Conservation (phyloP, 1,140 invertebrate genomes). For the Potamilus streckersoni region DNA sequence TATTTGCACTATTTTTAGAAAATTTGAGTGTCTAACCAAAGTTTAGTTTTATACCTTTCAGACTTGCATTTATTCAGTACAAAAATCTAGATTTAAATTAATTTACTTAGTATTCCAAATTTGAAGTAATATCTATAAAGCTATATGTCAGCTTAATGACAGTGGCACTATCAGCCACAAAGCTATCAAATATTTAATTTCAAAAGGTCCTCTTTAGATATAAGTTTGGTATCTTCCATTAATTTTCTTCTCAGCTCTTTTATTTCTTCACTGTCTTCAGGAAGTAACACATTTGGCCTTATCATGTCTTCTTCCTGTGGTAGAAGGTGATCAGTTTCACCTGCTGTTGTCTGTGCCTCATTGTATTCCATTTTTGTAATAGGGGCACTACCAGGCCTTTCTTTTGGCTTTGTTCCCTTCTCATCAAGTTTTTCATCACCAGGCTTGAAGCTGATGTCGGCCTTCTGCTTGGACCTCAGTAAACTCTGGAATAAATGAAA, state of each 20-base stretch:
- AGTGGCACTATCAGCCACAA: too few relatives aligned
- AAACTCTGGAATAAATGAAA: constrained; percentile 19
- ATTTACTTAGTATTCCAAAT: too few relatives aligned
- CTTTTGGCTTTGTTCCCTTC: constrained; percentile 12
- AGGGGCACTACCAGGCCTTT: constrained; percentile 26
- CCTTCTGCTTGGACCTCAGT: constrained; percentile 28
- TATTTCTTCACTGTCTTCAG: constrained; percentile 26
- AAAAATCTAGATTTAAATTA: too few relatives aligned
- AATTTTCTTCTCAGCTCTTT: constrained; percentile 8
- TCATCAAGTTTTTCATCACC: constrained; percentile 23
- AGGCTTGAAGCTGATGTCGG: constrained; percentile 18
- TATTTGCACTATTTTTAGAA: too few relatives aligned
- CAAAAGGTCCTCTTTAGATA: constrained; percentile 15
- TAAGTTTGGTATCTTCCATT: constrained; percentile 16
- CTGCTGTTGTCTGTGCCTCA: constrained; percentile 20
- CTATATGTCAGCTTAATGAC: too few relatives aligned
- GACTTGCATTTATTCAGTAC: too few relatives aligned
- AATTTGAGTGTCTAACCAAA: too few relatives aligned
- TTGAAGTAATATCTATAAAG: too few relatives aligned
- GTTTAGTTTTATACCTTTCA: too few relatives aligned
- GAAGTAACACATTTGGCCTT: constrained; percentile 13
- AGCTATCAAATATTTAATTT: background rate
- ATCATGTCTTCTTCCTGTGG: constrained; percentile 9
- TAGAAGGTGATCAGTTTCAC: constrained; percentile 22
- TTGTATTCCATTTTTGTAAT: constrained; percentile 24